Evolutionary conservation across 2,113 vertebrate genomes (phyloP).

Genomic region (Carlito syrichta): DNA sequence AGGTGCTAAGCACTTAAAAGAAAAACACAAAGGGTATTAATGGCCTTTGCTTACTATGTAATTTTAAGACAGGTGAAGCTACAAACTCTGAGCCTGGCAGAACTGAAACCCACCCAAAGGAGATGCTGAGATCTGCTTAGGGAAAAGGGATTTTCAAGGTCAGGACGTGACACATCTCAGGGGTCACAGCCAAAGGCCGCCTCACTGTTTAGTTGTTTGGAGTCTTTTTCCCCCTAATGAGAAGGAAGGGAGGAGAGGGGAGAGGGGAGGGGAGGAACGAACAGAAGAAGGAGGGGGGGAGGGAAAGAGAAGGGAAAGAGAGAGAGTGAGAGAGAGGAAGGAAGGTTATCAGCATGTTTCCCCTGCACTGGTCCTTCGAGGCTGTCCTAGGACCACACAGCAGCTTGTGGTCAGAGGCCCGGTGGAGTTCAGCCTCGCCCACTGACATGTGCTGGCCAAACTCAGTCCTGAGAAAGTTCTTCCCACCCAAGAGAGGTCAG

Average conservation of each 20-base stretch:
- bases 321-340: neutral
- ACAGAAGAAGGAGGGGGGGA: too few relatives aligned
- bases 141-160: neutral
- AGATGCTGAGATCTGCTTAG: too few relatives aligned
- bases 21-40: accelerated
- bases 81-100: neutral
- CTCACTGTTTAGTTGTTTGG: accelerated
- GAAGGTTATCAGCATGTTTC: accelerated
- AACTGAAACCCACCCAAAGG: neutral
- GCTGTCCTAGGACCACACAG: neutral
- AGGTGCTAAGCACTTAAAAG: accelerated
- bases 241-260: neutral
- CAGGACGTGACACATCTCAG: too few relatives aligned
- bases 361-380: neutral
- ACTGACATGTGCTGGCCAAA: neutral
- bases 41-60: accelerated
- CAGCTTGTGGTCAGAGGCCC: neutral
- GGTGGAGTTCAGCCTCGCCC: neutral
- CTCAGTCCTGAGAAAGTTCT: neutral
- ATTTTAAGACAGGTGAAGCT: neutral
- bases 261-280: neutral
- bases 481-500: neutral
- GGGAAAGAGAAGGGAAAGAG: accelerated
- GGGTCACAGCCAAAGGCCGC: neutral
- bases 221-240: neutral